Conservation (phyloP, 2,888 invertebrate species). For the Macroteleia sp. region DNA sequence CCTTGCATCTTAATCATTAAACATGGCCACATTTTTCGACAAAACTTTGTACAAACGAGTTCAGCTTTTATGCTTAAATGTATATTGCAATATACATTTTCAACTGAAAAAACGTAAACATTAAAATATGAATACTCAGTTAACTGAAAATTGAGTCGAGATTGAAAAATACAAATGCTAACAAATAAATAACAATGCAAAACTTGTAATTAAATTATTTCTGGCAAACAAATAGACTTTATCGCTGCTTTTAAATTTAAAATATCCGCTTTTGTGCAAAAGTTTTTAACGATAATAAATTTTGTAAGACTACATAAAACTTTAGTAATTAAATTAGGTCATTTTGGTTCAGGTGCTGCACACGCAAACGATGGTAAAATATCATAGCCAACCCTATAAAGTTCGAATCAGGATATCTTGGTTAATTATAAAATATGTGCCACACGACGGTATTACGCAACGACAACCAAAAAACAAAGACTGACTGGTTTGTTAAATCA, state of each 20-base stretch:
- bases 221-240: not conserved
- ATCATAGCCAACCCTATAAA: not conserved
- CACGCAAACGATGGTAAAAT: conserved; percentile 19
- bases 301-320: conserved; percentile 14
- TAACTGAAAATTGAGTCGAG: no score
- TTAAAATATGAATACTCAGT: no score
- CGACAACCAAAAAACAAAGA: conserved; percentile 25
- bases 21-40: no score
- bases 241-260: not conserved
- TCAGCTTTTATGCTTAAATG: no score
- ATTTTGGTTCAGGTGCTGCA: conserved; percentile 1
- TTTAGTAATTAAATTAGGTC: conserved; percentile 34
- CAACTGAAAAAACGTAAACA: no score
- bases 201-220: not conserved
- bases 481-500: conserved; percentile 8
- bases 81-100: no score
- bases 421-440: conserved; percentile 29
- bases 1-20: no score
- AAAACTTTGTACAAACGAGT: no score
- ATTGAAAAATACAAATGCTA: no score
- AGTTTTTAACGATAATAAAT: conserved; percentile 25
- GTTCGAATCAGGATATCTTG: conserved; percentile 23
- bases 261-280: conserved; percentile 5
- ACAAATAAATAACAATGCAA: no score
- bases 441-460: not conserved